Evolutionary conservation across 2,113 vertebrate genomes (phyloP).

Genomic region (Cacatua alba): DNA sequence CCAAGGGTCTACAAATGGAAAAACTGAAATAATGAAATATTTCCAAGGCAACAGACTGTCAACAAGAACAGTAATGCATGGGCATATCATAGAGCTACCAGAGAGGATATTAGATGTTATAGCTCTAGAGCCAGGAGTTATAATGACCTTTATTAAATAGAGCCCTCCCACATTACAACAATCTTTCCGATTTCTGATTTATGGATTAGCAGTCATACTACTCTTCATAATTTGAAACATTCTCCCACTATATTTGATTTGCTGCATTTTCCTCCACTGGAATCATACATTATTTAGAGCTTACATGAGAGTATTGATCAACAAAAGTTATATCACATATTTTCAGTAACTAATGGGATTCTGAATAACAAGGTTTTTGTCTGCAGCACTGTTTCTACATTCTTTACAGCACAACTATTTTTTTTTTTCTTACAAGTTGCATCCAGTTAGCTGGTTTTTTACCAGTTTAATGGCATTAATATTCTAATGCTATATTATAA

Average conservation of each 20-base stretch:
- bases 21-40: constrained; percentile 89
- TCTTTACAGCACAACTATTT: background rate
- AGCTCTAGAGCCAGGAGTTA: constrained; percentile 76
- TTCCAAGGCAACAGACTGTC: constrained; percentile 87
- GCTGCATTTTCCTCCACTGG: constrained; percentile 50
- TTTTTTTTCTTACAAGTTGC: constrained; percentile 23
- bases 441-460: background rate
- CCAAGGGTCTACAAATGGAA: constrained; percentile 87
- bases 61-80: constrained; percentile 84
- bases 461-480: background rate
- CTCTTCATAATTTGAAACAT: constrained; percentile 59
- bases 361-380: constrained; percentile 47
- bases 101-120: constrained; percentile 80
- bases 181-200: constrained; percentile 74
- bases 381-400: background rate
- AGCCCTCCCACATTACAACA: constrained; percentile 72
- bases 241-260: constrained; percentile 69
- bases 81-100: constrained; percentile 79
- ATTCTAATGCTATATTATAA: background rate
- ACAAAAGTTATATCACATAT: constrained; percentile 51
- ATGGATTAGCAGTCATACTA: constrained; percentile 65
- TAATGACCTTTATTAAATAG: constrained; percentile 81
- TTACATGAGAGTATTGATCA: constrained; percentile 59
- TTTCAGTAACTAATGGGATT: constrained; percentile 50
- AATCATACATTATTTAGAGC: constrained; percentile 66